Conservation (phyloP, 2,113 vertebrate genomes). For the Amazona vittata region DNA sequence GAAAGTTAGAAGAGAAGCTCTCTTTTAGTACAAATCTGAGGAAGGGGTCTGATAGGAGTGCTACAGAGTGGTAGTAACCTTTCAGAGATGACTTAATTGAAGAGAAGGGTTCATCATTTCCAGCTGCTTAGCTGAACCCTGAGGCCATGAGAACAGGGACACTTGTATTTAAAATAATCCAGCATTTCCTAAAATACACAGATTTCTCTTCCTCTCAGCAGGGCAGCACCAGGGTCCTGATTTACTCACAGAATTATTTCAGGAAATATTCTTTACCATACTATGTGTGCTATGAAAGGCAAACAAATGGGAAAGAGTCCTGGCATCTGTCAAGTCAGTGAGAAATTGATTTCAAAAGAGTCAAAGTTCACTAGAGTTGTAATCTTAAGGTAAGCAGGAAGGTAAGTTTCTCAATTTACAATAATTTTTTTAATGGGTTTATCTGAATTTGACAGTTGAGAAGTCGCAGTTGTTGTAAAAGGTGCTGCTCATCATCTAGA, state of each 20-base stretch:
- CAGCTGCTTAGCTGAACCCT: slow-evolving; percentile 50
- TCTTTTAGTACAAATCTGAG: background rate
- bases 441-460: background rate
- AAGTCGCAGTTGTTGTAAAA: background rate
- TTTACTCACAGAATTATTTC: slow-evolving; percentile 17
- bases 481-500: background rate
- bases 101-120: background rate
- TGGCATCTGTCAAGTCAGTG: background rate
- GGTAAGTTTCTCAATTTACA: background rate
- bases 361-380: background rate
- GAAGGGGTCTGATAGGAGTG: background rate
- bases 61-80: background rate
- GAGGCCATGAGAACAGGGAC: slow-evolving; percentile 57
- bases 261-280: slow-evolving; percentile 26
- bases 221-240: background rate
- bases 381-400: background rate
- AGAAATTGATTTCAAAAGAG: background rate
- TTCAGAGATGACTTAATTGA: background rate
- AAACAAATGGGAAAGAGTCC: background rate
- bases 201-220: slow-evolving; percentile 46
- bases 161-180: slow-evolving; percentile 21
- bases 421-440: background rate
- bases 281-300: background rate
- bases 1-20: background rate
- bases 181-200: slow-evolving; percentile 32